Percentiles rank a stretch among this genome's conserved stretches.
These are phyloP conservation scores for Tipula unca DNA, from an alignment of 2,888 invertebrate genomes.

Conservation along the genomic window DNA sequence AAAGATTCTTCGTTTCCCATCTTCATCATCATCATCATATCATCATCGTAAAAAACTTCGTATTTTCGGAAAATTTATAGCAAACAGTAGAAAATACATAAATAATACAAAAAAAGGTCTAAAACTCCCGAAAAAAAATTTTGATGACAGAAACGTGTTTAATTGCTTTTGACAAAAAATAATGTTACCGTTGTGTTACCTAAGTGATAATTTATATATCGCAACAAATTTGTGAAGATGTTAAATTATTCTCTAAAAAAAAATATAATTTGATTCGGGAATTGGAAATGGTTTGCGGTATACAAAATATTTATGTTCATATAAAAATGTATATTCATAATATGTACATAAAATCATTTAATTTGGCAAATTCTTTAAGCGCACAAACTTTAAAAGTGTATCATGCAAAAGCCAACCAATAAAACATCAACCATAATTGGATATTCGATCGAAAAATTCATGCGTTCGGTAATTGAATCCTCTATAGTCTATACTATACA, in stretches of 20 bases:
- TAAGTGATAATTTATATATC: constrained; percentile 16
- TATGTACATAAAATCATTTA: background rate
- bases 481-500: background rate
- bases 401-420: background rate
- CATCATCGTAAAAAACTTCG: background rate
- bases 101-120: background rate
- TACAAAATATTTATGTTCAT: background rate
- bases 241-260: background rate
- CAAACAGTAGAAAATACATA: constrained; percentile 14
- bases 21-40: background rate
- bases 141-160: constrained; percentile 20
- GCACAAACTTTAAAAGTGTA: background rate
- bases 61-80: background rate
- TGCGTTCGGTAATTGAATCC: background rate
- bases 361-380: background rate
- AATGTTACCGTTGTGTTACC: background rate
- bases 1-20: background rate
- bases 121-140: background rate
- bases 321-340: too few relatives aligned
- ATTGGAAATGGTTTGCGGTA: background rate
- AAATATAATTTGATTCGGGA: background rate
- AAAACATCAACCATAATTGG: background rate
- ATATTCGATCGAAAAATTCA: background rate
- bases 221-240: background rate
- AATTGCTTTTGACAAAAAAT: constrained; percentile 20